Percentiles rank a stretch among this genome's conserved stretches.
Evolutionary conservation across 2,888 invertebrate genomes (phyloP).

Genomic region (Mesodorylaimus sp.): DNA sequence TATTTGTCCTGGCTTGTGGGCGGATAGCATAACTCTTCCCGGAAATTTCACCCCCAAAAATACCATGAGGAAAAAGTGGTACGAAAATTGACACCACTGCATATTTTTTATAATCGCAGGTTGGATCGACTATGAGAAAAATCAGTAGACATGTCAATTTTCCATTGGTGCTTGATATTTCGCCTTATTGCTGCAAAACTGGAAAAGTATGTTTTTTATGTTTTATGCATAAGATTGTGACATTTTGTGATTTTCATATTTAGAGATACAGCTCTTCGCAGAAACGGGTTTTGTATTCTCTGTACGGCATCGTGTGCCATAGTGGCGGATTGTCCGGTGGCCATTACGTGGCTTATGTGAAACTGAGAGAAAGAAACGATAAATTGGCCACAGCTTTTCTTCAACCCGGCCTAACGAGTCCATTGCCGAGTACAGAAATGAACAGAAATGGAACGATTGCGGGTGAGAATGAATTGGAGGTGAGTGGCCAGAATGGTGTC

Average conservation of each 20-base stretch:
- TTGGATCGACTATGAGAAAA: slow-evolving; percentile 50
- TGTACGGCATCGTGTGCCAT: slow-evolving; percentile 89
- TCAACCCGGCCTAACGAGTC: neutral
- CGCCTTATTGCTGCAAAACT: slow-evolving; percentile 58
- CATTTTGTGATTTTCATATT: neutral
- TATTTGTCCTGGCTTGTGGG: too few species aligned
- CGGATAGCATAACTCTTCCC: too few species aligned
- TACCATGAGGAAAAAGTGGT: too few species aligned
- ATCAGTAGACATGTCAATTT: slow-evolving; percentile 67
- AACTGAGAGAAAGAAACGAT: slow-evolving; percentile 39
- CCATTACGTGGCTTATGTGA: slow-evolving; percentile 84
- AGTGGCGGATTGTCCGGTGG: slow-evolving; percentile 72
- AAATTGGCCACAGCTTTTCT: neutral
- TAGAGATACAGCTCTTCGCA: slow-evolving; percentile 35
- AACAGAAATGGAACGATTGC: neutral
- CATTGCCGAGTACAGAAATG: too few species aligned
- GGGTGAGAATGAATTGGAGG: neutral
- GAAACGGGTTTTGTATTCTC: slow-evolving; percentile 55
- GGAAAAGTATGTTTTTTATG: slow-evolving; percentile 33
- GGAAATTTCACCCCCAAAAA: too few species aligned
- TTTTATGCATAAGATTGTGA: slow-evolving; percentile 7
- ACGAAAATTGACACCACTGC: too few species aligned
- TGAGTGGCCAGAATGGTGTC: too few species aligned
- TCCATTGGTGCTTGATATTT: slow-evolving; percentile 59
- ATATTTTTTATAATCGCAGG: slow-evolving; percentile 21